Percentiles rank a stretch among this genome's conserved stretches.
Conservation (phyloP, 2,888 invertebrate species). For the Pterostichus madidus region DNA sequence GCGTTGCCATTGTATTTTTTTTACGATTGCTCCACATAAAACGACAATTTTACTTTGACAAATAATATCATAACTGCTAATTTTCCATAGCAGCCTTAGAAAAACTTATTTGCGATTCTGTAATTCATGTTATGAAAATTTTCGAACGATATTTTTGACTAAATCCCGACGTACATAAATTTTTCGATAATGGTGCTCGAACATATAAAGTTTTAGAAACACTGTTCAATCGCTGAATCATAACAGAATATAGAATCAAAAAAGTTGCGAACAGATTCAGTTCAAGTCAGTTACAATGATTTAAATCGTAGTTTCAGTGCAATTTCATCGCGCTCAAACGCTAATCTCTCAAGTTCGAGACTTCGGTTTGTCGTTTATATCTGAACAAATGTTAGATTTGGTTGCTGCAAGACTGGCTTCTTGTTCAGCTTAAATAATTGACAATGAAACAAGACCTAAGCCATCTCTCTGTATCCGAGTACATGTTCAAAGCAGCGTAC, state of each 20-base stretch:
- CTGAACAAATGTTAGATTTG: slow-evolving; percentile 42
- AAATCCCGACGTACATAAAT: too few species aligned
- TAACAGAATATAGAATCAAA: slow-evolving; percentile 7
- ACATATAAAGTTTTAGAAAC: neutral
- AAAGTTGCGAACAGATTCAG: slow-evolving; percentile 28
- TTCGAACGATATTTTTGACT: too few species aligned
- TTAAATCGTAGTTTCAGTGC: slow-evolving; percentile 39
- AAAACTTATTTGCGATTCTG: too few species aligned
- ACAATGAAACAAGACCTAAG: slow-evolving; percentile 28
- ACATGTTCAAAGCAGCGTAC: neutral
- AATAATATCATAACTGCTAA: too few species aligned
- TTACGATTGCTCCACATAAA: too few species aligned
- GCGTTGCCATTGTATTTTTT: too few species aligned
- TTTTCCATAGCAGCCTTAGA: too few species aligned
- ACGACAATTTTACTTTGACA: too few species aligned
- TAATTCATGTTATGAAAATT: too few species aligned
- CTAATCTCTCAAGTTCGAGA: slow-evolving; percentile 46
- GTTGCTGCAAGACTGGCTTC: slow-evolving; percentile 35
- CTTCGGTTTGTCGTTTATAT: slow-evolving; percentile 43
- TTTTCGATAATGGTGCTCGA: neutral
- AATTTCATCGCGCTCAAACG: slow-evolving; percentile 26
- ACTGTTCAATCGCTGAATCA: neutral
- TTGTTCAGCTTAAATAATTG: slow-evolving; percentile 40
- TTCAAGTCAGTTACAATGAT: slow-evolving; percentile 35
- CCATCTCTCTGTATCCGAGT: slow-evolving; percentile 18